Percentiles rank a stretch among this genome's conserved stretches.
Conservation (phyloP, 2,113 vertebrate species). For the Alectura lathami region DNA sequence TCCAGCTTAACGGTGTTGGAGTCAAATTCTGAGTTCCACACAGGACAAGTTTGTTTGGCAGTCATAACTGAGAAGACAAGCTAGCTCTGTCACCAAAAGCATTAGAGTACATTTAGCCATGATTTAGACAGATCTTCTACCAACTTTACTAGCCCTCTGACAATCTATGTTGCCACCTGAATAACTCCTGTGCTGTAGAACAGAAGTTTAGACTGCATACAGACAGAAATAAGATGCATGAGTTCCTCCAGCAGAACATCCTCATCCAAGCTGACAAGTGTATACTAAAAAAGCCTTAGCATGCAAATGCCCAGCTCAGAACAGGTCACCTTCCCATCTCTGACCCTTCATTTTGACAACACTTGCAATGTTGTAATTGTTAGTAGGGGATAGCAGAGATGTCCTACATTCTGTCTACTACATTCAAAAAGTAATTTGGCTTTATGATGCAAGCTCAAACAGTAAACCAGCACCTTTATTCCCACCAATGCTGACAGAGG, state of each 20-base stretch:
- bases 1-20: background rate
- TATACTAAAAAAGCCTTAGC: background rate
- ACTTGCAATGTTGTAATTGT: background rate
- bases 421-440: accelerated
- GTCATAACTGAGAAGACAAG: background rate
- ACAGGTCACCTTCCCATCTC: background rate
- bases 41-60: background rate
- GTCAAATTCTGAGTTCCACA: background rate
- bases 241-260: background rate
- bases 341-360: background rate
- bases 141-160: background rate
- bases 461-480: background rate
- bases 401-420: background rate
- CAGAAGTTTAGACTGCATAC: background rate
- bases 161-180: background rate
- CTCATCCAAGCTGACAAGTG: accelerated
- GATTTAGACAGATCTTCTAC: background rate
- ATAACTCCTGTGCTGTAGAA: background rate
- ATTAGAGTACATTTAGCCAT: accelerated
- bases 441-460: accelerated
- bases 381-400: background rate
- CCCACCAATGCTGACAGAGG: background rate
- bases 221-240: background rate
- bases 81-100: background rate
- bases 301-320: background rate